phyloP scores from a whole-genome alignment of 2,797 vertebrate genomes.

The Merluccius polli region DNA sequence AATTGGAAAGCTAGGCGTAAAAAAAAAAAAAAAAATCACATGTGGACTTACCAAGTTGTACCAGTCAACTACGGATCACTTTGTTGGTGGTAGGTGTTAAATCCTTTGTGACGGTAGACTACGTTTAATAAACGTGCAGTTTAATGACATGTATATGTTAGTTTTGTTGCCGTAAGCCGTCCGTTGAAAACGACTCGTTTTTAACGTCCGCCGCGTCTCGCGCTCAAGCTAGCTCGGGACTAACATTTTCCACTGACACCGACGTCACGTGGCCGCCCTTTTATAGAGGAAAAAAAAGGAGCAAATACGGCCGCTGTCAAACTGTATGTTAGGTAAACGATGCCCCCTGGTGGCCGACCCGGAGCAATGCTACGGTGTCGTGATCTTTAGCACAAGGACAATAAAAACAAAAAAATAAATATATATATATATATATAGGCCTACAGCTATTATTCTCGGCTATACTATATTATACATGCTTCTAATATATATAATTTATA shows the following conservation, averaged over 20 bases:
- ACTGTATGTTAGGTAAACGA: not conserved
- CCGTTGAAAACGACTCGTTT: not conserved
- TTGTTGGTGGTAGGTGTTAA: not conserved
- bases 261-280: conserved; percentile 37
- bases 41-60: not conserved
- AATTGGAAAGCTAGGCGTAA: not conserved
- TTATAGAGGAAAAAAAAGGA: conserved; percentile 44
- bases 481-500: not conserved
- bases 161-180: not conserved
- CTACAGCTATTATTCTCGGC: too few relatives aligned
- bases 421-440: too few relatives aligned
- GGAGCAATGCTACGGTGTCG: not conserved
- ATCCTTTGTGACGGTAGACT: not conserved
- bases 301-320: conserved; percentile 34
- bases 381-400: not conserved
- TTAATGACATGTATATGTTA: not conserved
- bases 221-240: conserved; percentile 45
- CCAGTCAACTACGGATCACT: not conserved
- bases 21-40: not conserved
- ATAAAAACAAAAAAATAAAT: not conserved
- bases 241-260: conserved; percentile 53
- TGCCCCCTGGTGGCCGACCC: conserved; percentile 25
- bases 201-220: conserved; percentile 55
- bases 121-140: not conserved
- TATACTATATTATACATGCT: not conserved